Percentiles rank a stretch among this genome's conserved stretches.
Evolutionary conservation across 2,888 invertebrate species (phyloP).

Genomic region (Proisotoma minuta): DNA sequence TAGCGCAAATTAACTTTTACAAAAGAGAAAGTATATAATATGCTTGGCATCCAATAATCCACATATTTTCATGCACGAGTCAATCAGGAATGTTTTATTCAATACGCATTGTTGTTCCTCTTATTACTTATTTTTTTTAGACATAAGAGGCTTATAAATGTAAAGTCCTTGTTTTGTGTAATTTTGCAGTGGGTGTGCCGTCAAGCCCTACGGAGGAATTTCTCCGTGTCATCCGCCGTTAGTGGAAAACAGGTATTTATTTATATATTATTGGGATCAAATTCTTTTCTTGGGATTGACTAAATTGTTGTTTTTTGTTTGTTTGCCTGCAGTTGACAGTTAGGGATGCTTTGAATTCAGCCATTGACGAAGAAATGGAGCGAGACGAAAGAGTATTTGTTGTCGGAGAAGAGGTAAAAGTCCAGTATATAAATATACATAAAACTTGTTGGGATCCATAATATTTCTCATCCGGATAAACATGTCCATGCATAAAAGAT

Average conservation of each 20-base stretch:
- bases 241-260: slow-evolving; percentile 47
- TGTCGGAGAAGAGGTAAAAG: slow-evolving; percentile 92
- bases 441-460: slow-evolving; percentile 70
- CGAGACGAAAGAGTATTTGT: slow-evolving; percentile 86
- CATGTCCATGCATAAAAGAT: too few species aligned
- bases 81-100: too few species aligned
- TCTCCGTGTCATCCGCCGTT: slow-evolving; percentile 55
- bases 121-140: too few species aligned
- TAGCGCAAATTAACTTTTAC: too few species aligned
- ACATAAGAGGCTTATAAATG: too few species aligned
- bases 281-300: background rate
- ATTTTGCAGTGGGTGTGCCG: slow-evolving; percentile 36
- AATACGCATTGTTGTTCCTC: too few species aligned
- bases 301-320: background rate
- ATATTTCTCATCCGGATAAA: too few species aligned
- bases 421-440: slow-evolving; percentile 75
- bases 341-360: slow-evolving; percentile 92
- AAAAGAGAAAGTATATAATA: too few species aligned
- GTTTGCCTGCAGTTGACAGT: slow-evolving; percentile 65
- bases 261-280: background rate
- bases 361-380: slow-evolving; percentile 94
- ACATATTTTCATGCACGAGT: too few species aligned
- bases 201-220: slow-evolving; percentile 52
- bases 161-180: slow-evolving; percentile 4
- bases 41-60: too few species aligned